Percentiles rank a stretch among this genome's conserved stretches.
phyloP scores from a whole-genome alignment of 2,113 vertebrate species.

The Hypomesus transpacificus region DNA sequence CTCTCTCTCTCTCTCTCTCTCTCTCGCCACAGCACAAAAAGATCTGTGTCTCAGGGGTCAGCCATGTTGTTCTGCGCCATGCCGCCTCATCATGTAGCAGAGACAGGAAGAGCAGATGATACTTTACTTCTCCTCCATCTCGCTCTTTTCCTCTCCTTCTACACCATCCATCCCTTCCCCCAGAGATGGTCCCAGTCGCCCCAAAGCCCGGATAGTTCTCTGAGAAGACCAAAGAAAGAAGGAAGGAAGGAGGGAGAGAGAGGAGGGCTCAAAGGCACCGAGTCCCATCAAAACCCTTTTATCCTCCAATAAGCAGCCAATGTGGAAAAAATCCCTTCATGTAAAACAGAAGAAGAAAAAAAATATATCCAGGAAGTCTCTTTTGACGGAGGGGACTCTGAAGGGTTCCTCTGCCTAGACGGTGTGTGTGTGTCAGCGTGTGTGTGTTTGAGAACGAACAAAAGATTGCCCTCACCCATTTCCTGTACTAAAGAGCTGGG shows the following conservation, averaged over 20 bases:
- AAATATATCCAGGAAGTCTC: not conserved
- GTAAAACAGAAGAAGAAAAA: not conserved
- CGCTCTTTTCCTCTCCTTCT: not conserved
- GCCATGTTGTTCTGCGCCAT: too few species aligned
- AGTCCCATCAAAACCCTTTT: not conserved
- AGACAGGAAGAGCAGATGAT: too few species aligned
- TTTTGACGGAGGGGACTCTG: not conserved
- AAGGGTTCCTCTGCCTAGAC: not conserved
- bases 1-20: too few species aligned
- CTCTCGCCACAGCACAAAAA: too few species aligned
- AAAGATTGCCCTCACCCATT: slow-evolving; percentile 69
- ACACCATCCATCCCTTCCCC: not conserved
- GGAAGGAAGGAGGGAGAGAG: not conserved
- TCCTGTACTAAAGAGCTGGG: slow-evolving; percentile 72
- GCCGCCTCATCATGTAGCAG: too few species aligned
- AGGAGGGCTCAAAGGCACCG: not conserved
- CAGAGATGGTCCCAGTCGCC: not conserved
- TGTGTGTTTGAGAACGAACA: not conserved
- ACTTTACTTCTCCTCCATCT: too few species aligned
- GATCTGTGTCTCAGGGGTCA: too few species aligned
- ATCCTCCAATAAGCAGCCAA: not conserved
- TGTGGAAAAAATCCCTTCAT: not conserved
- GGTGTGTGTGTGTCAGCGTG: not conserved
- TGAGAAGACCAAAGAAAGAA: not conserved
- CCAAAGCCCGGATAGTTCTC: not conserved